Base-by-base conservation (phyloP, 2,113 vertebrate genomes). In the Arenaria interpres region DNA sequence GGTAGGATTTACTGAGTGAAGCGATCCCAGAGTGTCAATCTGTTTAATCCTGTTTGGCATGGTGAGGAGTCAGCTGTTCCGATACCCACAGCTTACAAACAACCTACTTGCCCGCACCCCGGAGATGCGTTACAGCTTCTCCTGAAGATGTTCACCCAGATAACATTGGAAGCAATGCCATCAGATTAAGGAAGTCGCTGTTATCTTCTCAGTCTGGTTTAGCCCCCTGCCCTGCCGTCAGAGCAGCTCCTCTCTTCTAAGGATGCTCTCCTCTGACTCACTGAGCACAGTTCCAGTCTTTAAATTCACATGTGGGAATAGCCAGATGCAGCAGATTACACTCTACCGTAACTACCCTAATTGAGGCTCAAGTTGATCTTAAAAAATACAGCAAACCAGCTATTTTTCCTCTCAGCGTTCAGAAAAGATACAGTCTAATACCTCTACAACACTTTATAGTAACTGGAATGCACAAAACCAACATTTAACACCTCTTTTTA, bases 1-100 rank as follows among this genome's bases (percentile, higher is more conserved):
- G 67, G 98, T 92, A 64, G 98, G 94, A 96, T 98, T 98, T 86
- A 98, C 98, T 24, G 98, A 94, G 80, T 97, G 98, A 57, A 99
- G 98, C 2, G 98, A 97, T 91, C 98, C 98, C 89, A 99, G 94
- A 54, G 98, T 96, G 90, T 98, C 98, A 12, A 96, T 94, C 24
- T 98, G 98, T 90, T 98, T 98, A 62, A 98, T 97, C 92, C 98
- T 98, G 97, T 98, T 99, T 50, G 99, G 98, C 99, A 99, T 99
- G 97, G 92, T 74, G 91, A 78, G 69, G 8, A 59, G 32, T 12
- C 81, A 79, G 97, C 87, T 63, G 56, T 4, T 83, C 23, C 6
- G 22, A 87, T 66, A 81, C 45, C 74, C 50, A 35, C 73, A 43
- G 93, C 64, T 91, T 41, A 66, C 76, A 80, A 59, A 33, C 1